Percentiles rank a stretch among this genome's conserved stretches.
Conservation (phyloP, 2,113 vertebrate genomes). For the Chaetops frenatus region DNA sequence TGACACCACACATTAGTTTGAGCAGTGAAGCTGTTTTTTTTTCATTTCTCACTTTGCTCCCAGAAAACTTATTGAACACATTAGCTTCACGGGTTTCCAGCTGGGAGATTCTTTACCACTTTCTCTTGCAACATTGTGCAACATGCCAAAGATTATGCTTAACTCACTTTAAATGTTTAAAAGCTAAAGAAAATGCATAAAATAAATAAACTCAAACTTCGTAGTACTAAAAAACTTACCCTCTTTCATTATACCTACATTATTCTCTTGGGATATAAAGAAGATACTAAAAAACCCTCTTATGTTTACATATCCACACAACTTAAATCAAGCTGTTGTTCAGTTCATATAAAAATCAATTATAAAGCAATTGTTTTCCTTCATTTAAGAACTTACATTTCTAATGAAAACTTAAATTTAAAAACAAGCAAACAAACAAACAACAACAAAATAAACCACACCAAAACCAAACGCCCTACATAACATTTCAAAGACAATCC, state of each 20-base stretch:
- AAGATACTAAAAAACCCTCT: neutral
- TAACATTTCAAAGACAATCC: neutral
- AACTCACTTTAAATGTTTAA: neutral
- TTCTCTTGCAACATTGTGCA: neutral
- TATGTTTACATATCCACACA: neutral
- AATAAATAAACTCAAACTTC: neutral
- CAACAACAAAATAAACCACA: too few species aligned
- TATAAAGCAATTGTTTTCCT: neutral
- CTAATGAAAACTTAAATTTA: neutral
- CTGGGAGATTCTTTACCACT: neutral
- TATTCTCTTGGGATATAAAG: neutral
- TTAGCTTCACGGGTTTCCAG: neutral
- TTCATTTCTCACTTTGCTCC: neutral
- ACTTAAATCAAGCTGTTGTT: neutral
- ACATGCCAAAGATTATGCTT: neutral
- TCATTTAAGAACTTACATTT: neutral
- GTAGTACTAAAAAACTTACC: neutral
- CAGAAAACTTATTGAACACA: neutral
- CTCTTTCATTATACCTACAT: neutral
- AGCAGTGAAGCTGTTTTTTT: rapidly evolving
- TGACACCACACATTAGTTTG: neutral
- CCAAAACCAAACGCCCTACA: neutral
- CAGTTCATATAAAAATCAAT: neutral
- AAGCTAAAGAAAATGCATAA: neutral
- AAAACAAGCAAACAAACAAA: neutral